Percentiles rank a stretch among this genome's conserved stretches.
Conservation (phyloP, 2,113 vertebrate species). For the Delphinapterus leucas region DNA sequence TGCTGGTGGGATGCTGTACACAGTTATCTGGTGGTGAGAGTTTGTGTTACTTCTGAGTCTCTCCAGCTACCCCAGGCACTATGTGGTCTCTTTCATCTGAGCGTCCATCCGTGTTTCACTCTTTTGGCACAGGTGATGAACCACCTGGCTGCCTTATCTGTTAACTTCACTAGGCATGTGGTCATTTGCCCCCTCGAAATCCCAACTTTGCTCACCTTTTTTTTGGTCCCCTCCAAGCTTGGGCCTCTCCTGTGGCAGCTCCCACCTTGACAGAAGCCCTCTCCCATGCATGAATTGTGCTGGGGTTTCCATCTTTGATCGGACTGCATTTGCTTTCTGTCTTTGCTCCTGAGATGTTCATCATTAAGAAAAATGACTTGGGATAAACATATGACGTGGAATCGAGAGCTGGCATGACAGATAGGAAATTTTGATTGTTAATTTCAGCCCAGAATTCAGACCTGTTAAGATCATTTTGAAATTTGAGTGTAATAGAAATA, state of each 20-base stretch:
- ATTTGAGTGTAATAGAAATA: slow-evolving; percentile 15
- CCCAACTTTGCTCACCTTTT: background rate
- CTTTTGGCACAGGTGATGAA: background rate
- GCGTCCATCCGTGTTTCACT: background rate
- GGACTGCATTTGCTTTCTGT: background rate
- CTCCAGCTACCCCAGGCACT: background rate
- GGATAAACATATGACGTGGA: slow-evolving; percentile 32
- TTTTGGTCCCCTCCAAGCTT: background rate
- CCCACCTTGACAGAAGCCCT: background rate
- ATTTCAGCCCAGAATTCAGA: slow-evolving; percentile 28
- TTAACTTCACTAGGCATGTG: background rate
- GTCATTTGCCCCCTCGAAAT: background rate
- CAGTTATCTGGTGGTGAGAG: background rate
- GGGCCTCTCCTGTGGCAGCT: background rate
- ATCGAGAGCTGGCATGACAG: slow-evolving; percentile 2
- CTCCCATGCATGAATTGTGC: background rate
- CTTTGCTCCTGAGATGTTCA: background rate
- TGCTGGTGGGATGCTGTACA: background rate
- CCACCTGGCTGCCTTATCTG: background rate
- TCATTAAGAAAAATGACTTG: background rate
- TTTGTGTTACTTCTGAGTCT: background rate
- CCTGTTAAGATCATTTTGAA: slow-evolving; percentile 32
- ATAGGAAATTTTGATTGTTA: slow-evolving; percentile 36
- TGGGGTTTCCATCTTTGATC: background rate
- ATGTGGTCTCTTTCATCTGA: background rate